A percentile compares a stretch with the other conserved stretches of the same genome.
Evolutionary conservation across 92 coral and sea anemone species (phyloP).

Genomic region (Epizoanthus stellaris): DNA sequence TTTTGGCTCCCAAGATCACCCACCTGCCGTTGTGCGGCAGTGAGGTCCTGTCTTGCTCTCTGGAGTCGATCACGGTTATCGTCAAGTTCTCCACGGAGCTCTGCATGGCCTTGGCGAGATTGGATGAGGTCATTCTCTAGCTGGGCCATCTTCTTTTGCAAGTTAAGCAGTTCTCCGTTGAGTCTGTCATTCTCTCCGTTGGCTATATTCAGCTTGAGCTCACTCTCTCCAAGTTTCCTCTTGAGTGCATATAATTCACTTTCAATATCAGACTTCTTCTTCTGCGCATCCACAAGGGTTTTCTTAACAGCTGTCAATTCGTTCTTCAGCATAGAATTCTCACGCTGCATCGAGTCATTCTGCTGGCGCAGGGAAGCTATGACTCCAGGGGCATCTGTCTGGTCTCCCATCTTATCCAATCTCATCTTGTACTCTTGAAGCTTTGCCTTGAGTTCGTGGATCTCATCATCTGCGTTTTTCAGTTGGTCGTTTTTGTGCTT

Average conservation of each 20-base stretch:
- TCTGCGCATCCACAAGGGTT: slow-evolving; percentile 75
- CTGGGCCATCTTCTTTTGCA: slow-evolving; percentile 81
- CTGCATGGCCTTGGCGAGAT: slow-evolving; percentile 83
- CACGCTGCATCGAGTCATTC: slow-evolving; percentile 86
- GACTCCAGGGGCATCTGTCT: slow-evolving; percentile 86
- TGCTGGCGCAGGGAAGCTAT: slow-evolving; percentile 88
- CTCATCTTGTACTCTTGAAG: slow-evolving; percentile 86
- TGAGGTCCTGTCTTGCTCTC: slow-evolving; percentile 70
- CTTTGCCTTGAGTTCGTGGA: slow-evolving; percentile 78
- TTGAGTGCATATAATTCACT: slow-evolving; percentile 75
- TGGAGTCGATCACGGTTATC: slow-evolving; percentile 71
- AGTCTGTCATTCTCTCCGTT: slow-evolving; percentile 81
- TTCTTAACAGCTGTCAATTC: slow-evolving; percentile 74
- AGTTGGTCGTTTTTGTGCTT: slow-evolving; percentile 71
- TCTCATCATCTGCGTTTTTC: slow-evolving; percentile 85
- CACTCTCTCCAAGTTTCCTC: slow-evolving; percentile 73
- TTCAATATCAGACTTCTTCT: slow-evolving; percentile 81
- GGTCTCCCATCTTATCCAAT: slow-evolving; percentile 77
- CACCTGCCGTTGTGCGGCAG: slow-evolving; percentile 67
- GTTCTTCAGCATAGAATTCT: slow-evolving; percentile 87
- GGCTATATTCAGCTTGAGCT: slow-evolving; percentile 74
- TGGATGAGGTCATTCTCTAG: slow-evolving; percentile 82
- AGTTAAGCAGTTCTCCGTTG: slow-evolving; percentile 82
- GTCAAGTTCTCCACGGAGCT: slow-evolving; percentile 79
- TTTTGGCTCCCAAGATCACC: slow-evolving; percentile 65